Evolutionary conservation across 2,888 invertebrate genomes (phyloP).

Genomic region (Ephialtes manifestator): DNA sequence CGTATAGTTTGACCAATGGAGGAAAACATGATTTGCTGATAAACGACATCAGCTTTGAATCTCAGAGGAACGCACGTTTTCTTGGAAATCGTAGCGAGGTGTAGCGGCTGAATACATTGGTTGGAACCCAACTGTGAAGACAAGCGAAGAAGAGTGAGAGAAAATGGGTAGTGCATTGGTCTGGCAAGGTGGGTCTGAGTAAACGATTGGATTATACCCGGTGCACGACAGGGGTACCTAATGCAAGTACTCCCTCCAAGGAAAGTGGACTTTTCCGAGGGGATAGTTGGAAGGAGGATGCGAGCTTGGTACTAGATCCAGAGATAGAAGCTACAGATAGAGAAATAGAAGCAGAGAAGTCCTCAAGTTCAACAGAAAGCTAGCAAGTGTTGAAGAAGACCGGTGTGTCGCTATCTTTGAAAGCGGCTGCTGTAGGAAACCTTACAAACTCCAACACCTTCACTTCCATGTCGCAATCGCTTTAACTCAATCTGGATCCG

Average conservation of each 20-base stretch:
- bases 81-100: constrained; percentile 13
- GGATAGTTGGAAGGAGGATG: constrained; percentile 39
- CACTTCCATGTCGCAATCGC: constrained; percentile 11
- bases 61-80: constrained; percentile 53
- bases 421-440: constrained; percentile 45
- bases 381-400: constrained; percentile 12
- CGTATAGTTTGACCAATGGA: no score
- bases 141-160: constrained; percentile 43
- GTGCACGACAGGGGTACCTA: constrained; percentile 68
- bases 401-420: constrained; percentile 26
- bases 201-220: constrained; percentile 71
- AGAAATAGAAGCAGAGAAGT: constrained; percentile 21
- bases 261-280: constrained; percentile 61
- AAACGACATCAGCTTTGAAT: background rate
- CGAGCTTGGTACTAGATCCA: constrained; percentile 17
- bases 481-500: constrained; percentile 22
- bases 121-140: constrained; percentile 24
- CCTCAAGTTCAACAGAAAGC: constrained; percentile 39
- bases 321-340: constrained; percentile 26
- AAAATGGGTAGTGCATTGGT: constrained; percentile 68
- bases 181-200: constrained; percentile 57
- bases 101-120: constrained; percentile 39
- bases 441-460: constrained; percentile 55
- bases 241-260: constrained; percentile 62
- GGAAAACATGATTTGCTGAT: background rate